Base-by-base conservation (phyloP, 1,140 invertebrate species). In the Drosophila orena region DNA sequence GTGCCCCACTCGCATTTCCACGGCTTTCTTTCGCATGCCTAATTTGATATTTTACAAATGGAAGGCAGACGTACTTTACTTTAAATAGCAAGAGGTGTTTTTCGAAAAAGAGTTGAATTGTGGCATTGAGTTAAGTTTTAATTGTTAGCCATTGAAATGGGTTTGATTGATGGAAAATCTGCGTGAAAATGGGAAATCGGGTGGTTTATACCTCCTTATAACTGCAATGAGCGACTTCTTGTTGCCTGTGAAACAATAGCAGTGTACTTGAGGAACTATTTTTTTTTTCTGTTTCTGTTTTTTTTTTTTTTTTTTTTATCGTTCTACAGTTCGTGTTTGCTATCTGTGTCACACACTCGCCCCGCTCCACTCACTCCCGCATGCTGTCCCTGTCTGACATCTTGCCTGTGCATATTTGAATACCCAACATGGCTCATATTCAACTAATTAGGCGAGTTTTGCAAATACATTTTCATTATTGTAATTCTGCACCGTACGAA, bases 401-500 rank as follows among this genome's bases (percentile, higher is more conserved):
- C 75, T 34, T 62, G 77, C 73, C 70, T 84, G 77, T 86, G 81
- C 83, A 81, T 88, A 88, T 86, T 88, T 88, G 83, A 88, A 81
- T 88, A 60, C 64, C 73, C 72, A 86, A 88, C 81, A 86, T 88
- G 79, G 70, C 76, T 89, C 84, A 89, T 89, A 89, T 88, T 88
- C 84, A 84, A 79, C 85, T 89, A 89, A 89, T 89, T 89, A 89
- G 79, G 68, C 77, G 76, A 89, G 84, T 84, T 89, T 77, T 77
- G 76, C 84, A 89, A 89, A 89, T 89, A 89, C 84, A 89, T 89
- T 89, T 89, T 89, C 84, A 89, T 89, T 89, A 89, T 89, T 89
- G 84, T 89, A 89, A 89, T 89, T 89, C 84, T 75, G 69, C 69
- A 77, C 74, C 60, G 52, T 60, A 60, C 46, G 15, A 53, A 10